Evolutionary conservation across 2,888 invertebrate species (phyloP).

Genomic region (Ditula angustiorana): DNA sequence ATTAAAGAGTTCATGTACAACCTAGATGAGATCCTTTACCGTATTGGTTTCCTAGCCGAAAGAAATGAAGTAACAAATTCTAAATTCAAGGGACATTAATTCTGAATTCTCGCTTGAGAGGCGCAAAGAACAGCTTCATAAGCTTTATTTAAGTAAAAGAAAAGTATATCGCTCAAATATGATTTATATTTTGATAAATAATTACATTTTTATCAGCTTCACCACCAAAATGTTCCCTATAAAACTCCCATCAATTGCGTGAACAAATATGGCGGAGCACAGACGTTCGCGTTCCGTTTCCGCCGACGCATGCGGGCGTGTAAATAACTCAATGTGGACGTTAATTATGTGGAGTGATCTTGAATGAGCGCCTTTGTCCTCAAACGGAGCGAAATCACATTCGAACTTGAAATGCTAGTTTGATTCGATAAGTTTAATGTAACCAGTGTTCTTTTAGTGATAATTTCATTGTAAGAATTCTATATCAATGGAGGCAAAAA

Average conservation of each 20-base stretch:
- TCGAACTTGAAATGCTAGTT: slow-evolving; percentile 59
- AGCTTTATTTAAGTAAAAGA: too few species aligned
- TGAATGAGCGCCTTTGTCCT: slow-evolving; percentile 61
- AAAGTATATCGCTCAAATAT: too few species aligned
- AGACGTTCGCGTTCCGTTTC: slow-evolving; percentile 61
- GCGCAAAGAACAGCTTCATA: too few species aligned
- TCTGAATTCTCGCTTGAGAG: too few species aligned
- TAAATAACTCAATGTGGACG: slow-evolving; percentile 80
- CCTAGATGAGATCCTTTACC: too few species aligned
- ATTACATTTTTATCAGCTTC: too few species aligned
- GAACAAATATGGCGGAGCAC: slow-evolving; percentile 23
- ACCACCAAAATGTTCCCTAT: slow-evolving; percentile 28
- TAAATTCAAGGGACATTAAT: too few species aligned
- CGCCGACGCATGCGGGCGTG: slow-evolving; percentile 77
- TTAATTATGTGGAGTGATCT: slow-evolving; percentile 81
- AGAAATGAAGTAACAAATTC: too few species aligned
- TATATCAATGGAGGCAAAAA: too few species aligned
- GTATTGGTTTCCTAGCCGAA: too few species aligned
- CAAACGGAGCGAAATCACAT: slow-evolving; percentile 69
- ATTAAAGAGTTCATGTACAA: too few species aligned
- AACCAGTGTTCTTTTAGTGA: background rate
- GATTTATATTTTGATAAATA: too few species aligned
- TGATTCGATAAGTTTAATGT: background rate
- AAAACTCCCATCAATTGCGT: slow-evolving; percentile 61
- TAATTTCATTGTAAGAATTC: background rate